Conservation (phyloP, 2,113 vertebrate species). For the Anser brachyrhynchus region DNA sequence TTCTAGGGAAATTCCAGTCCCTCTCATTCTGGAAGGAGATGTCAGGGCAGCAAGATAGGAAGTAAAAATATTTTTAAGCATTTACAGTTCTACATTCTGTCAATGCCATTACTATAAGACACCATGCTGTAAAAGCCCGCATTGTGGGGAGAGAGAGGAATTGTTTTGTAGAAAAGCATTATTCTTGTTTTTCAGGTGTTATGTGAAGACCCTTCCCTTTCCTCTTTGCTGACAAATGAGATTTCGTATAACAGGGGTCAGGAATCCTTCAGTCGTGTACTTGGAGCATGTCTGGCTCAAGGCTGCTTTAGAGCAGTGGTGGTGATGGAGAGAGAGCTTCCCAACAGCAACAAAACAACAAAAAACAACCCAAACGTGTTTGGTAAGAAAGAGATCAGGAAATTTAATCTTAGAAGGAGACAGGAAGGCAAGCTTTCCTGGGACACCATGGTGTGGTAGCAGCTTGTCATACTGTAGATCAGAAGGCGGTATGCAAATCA, state of each 20-base stretch:
- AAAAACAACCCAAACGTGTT: not conserved
- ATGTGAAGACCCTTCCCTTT: not conserved
- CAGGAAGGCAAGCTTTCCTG: not conserved
- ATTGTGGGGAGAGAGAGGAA: not conserved
- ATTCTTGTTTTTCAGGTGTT: not conserved
- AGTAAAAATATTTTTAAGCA: not conserved
- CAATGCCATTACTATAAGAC: not conserved
- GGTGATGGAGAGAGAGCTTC: not conserved
- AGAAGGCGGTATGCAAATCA: not conserved
- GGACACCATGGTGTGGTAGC: not conserved
- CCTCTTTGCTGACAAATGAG: not conserved
- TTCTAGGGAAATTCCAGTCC: not conserved
- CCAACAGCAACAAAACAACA: not conserved
- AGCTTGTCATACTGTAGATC: not conserved
- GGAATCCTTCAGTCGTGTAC: not conserved
- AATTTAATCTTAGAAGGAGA: not conserved
- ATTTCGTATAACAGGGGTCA: not conserved
- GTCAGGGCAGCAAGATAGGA: not conserved
- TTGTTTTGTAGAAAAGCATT: not conserved
- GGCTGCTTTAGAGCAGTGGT: not conserved
- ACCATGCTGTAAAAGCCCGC: not conserved
- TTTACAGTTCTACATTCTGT: not conserved
- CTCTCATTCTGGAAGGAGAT: not conserved
- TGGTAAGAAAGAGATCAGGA: not conserved
- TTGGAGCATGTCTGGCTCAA: not conserved